Evolutionary conservation across 2,113 vertebrate genomes (phyloP).

Genomic region (Caranx melampygus): DNA sequence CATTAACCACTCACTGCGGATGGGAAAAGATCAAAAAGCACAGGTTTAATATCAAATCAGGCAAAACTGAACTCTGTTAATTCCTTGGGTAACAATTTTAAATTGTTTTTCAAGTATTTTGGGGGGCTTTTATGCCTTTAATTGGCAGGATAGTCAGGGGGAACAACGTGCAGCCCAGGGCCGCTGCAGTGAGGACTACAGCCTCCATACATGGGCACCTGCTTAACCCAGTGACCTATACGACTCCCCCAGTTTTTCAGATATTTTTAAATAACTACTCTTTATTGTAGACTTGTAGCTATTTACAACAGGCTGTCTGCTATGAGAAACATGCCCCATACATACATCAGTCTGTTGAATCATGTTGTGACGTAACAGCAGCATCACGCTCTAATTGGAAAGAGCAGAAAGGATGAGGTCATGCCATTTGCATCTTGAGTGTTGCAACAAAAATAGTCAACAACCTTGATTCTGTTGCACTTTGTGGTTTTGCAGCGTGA

Average conservation of each 20-base stretch:
- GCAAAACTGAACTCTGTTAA: background rate
- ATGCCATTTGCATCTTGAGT: background rate
- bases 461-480: background rate
- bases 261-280: too few relatives aligned
- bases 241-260: too few relatives aligned
- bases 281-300: too few relatives aligned
- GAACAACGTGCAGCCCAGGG: too few relatives aligned
- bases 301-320: background rate
- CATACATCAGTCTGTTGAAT: slow-evolving; percentile 1
- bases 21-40: background rate
- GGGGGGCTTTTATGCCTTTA: too few relatives aligned
- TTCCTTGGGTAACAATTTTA: too few relatives aligned
- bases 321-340: background rate
- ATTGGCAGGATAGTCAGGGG: too few relatives aligned
- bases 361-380: slow-evolving; percentile 7
- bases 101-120: too few relatives aligned
- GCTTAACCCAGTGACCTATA: too few relatives aligned
- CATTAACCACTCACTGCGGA: background rate
- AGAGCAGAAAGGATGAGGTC: background rate
- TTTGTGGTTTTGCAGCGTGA: background rate
- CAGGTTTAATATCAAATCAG: background rate
- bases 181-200: too few relatives aligned
- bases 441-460: background rate
- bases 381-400: background rate
- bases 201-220: too few relatives aligned